phyloP scores from a whole-genome alignment of 1,140 invertebrate genomes.

The Zaprionus gabonicus region DNA sequence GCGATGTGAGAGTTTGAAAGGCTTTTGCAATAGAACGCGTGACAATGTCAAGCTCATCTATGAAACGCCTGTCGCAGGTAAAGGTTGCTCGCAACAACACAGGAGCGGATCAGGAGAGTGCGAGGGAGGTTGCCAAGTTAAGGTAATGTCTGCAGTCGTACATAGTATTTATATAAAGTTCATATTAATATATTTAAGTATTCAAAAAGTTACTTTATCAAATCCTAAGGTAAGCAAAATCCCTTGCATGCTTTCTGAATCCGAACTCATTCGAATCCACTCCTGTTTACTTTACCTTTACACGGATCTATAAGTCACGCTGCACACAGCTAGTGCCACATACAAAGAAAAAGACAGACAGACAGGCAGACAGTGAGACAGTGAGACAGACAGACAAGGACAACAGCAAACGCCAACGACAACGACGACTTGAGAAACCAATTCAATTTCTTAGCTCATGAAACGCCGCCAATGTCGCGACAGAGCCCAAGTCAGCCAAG shows the following conservation, averaged over 20 bases:
- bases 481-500: constrained; percentile 18
- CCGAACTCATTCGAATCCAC: neutral
- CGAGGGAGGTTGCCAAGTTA: neutral
- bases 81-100: neutral
- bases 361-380: constrained; percentile 8
- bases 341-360: constrained; percentile 4
- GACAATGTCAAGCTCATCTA: constrained; percentile 51
- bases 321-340: constrained; percentile 1
- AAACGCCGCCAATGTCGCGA: constrained; percentile 65
- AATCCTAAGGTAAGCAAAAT: too few relatives aligned
- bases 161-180: neutral
- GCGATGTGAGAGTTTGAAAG: constrained; percentile 4
- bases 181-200: neutral
- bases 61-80: constrained; percentile 54
- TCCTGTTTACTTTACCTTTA: neutral
- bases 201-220: too few relatives aligned
- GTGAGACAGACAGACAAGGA: constrained; percentile 7
- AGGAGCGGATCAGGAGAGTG: constrained; percentile 6
- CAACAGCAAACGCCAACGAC: constrained; percentile 29
- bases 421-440: constrained; percentile 61
- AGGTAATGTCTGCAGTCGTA: accelerated
- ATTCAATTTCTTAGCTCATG: constrained; percentile 77
- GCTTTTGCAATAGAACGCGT: constrained; percentile 40
- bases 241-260: too few relatives aligned
- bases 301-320: neutral